Percentiles rank a stretch among this genome's conserved stretches.
phyloP scores from a whole-genome alignment of 2,888 invertebrate species.

The Timema cristinae region DNA sequence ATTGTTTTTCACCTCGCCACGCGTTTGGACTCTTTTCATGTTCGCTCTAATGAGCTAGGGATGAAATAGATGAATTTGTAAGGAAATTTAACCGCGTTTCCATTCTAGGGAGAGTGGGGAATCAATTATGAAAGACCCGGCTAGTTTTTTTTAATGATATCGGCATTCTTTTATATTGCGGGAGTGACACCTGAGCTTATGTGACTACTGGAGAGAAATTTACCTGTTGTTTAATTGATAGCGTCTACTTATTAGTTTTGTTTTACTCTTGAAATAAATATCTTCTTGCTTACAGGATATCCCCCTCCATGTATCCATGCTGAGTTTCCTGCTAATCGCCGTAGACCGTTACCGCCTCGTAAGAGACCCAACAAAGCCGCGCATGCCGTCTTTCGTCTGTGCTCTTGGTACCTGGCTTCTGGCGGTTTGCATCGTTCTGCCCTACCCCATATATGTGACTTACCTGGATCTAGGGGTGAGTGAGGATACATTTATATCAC shows the following conservation, averaged over 20 bases:
- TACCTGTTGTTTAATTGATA: conserved; percentile 18
- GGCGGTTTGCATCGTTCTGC: conserved; percentile 65
- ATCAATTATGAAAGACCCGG: too few relatives aligned
- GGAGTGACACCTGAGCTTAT: too few relatives aligned
- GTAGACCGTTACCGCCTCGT: conserved; percentile 64
- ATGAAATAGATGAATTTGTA: too few relatives aligned
- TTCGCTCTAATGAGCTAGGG: too few relatives aligned
- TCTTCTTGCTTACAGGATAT: conserved; percentile 55
- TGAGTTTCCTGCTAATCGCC: conserved; percentile 64
- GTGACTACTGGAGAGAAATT: background rate
- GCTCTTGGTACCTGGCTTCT: conserved; percentile 67
- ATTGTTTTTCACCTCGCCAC: too few relatives aligned
- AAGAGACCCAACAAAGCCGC: conserved; percentile 58
- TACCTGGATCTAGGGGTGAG: conserved; percentile 66
- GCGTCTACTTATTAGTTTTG: background rate
- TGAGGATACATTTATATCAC: too few relatives aligned
- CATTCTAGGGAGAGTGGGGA: too few relatives aligned
- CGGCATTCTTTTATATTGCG: too few relatives aligned
- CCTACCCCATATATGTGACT: conserved; percentile 68
- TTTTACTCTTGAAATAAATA: conserved; percentile 8
- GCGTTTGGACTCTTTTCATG: too few relatives aligned
- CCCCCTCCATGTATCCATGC: conserved; percentile 64
- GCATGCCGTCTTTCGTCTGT: conserved; percentile 63
- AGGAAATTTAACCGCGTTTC: too few relatives aligned
- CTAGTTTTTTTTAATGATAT: too few relatives aligned